phyloP scores from a whole-genome alignment of 2,113 vertebrate species.

The Antechinus stuartii region DNA sequence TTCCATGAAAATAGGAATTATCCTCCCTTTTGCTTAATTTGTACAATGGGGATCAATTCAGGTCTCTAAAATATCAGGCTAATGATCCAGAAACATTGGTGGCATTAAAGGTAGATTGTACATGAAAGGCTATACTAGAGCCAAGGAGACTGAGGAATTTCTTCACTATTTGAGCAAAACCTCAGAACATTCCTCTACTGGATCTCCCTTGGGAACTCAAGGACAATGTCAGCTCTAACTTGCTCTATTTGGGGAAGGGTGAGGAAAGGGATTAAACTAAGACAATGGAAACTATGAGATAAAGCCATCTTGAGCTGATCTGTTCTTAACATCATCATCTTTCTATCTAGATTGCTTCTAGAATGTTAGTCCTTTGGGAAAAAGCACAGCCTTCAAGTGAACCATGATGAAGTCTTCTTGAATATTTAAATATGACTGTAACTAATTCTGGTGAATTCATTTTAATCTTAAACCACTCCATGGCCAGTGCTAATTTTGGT shows the following conservation, averaged over 20 bases:
- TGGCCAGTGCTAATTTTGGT: background rate
- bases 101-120: rapidly evolving
- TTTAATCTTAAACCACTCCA: background rate
- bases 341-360: background rate
- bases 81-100: rapidly evolving
- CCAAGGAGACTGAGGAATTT: background rate
- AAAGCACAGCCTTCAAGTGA: background rate
- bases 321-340: background rate
- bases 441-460: background rate
- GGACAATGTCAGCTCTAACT: background rate
- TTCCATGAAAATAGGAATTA: background rate
- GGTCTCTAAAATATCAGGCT: rapidly evolving
- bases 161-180: background rate
- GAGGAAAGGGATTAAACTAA: background rate
- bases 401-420: background rate
- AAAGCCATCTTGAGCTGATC: background rate
- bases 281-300: background rate
- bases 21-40: background rate
- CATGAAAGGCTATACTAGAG: too few relatives aligned
- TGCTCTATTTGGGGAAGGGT: background rate
- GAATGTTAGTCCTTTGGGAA: background rate
- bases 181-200: background rate
- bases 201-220: background rate
- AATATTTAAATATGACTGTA: background rate
- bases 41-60: background rate